Conservation (phyloP, 2,113 vertebrate species). For the Daboia siamensis region DNA sequence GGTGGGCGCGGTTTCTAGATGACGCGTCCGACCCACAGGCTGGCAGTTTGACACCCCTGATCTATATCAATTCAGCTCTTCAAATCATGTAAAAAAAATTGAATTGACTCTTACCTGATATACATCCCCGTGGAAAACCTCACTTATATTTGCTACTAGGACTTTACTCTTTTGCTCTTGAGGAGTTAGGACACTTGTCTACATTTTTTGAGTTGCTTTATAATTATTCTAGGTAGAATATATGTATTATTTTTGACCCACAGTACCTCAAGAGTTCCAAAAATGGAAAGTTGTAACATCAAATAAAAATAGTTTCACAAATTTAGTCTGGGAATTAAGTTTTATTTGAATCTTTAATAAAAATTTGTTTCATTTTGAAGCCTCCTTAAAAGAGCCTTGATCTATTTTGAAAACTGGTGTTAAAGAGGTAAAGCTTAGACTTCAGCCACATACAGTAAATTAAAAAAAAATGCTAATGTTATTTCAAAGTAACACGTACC, state of each 20-base stretch:
- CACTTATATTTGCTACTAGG: neutral
- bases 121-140: neutral
- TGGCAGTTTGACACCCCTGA: neutral
- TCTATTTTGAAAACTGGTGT: neutral
- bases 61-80: neutral
- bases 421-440: neutral
- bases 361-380: neutral
- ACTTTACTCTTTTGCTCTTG: neutral
- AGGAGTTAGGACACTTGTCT: neutral
- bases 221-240: neutral
- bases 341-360: neutral
- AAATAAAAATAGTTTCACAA: neutral
- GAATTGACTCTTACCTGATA: neutral
- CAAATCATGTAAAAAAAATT: neutral
- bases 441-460: neutral
- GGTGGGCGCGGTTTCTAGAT: too few species aligned
- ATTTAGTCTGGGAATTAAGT: neutral
- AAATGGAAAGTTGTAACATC: neutral
- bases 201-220: neutral
- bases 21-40: too few species aligned
- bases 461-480: neutral
- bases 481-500: neutral
- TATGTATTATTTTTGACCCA: neutral
- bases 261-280: neutral
- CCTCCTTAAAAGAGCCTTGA: neutral